phyloP scores from a whole-genome alignment of 2,888 invertebrate species.

The Melieria omissa region DNA sequence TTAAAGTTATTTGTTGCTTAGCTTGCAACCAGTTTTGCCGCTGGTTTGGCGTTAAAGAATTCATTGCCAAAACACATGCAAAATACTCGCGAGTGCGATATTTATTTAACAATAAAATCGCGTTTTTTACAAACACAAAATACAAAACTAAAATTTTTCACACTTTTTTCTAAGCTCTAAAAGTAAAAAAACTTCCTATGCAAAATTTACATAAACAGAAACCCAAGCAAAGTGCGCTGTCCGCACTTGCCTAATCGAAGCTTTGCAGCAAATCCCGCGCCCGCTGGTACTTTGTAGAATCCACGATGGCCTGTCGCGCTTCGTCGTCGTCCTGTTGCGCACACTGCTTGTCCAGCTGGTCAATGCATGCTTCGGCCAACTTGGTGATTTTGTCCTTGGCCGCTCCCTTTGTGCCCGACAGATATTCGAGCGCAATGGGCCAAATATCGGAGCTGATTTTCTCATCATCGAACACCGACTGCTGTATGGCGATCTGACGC shows the following conservation, averaged over 20 bases:
- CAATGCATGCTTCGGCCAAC: conserved; percentile 74
- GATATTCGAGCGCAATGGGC: conserved; percentile 76
- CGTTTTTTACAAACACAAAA: conserved; percentile 38
- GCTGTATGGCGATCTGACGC: conserved; percentile 80
- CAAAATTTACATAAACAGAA: too few relatives aligned
- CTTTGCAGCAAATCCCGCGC: conserved; percentile 62
- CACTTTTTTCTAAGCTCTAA: too few relatives aligned
- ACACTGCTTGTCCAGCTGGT: conserved; percentile 69
- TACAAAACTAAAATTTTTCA: conserved; percentile 35
- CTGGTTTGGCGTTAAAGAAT: neutral
- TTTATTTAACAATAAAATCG: too few relatives aligned
- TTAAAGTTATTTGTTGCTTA: conserved; percentile 3
- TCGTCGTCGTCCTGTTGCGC: conserved; percentile 46
- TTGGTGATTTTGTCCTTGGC: conserved; percentile 73
- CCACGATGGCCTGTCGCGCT: conserved; percentile 48
- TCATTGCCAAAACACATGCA: neutral
- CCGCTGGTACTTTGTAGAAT: conserved; percentile 59
- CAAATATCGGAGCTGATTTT: conserved; percentile 74
- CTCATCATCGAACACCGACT: conserved; percentile 73
- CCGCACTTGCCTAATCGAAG: conserved; percentile 50
- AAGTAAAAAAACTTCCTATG: too few relatives aligned
- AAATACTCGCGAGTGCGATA: neutral
- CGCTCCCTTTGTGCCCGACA: conserved; percentile 76
- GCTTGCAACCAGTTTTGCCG: neutral
- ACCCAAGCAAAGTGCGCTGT: neutral